Evolutionary conservation across 92 coral and sea anemone genomes (phyloP).

Genomic region (Umimayanthus chanpuru): DNA sequence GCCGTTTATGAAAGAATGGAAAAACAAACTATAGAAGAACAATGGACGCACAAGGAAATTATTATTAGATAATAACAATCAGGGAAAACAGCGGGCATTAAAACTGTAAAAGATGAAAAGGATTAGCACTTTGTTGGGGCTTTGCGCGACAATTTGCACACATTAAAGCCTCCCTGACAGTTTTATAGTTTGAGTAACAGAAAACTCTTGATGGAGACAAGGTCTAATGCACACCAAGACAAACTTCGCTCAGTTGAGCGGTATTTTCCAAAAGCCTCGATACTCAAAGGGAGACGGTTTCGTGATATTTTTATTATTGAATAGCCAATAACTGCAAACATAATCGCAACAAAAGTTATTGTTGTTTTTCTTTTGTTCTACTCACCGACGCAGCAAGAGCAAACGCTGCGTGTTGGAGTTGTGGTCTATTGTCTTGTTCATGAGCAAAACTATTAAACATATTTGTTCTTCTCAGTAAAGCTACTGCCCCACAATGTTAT

Average conservation of each 20-base stretch:
- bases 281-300: neutral
- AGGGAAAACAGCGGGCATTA: constrained; percentile 24
- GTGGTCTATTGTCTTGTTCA: neutral
- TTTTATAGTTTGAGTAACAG: neutral
- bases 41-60: constrained; percentile 8
- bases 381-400: neutral
- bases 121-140: constrained; percentile 23
- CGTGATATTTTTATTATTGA: neutral
- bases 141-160: constrained; percentile 32
- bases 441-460: neutral
- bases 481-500: neutral
- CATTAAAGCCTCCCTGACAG: neutral
- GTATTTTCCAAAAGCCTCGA: neutral
- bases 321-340: constrained; percentile 12
- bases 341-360: neutral
- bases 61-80: constrained; percentile 29
- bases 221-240: neutral
- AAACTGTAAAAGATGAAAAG: constrained; percentile 14
- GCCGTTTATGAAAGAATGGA: constrained; percentile 25
- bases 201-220: neutral
- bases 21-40: constrained; percentile 35
- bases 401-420: neutral
- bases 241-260: neutral
- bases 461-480: neutral
- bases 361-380: constrained; percentile 12